Base-by-base conservation (phyloP, 1,140 invertebrate species). In the Pachyrhynchus sulphureomaculatus region DNA sequence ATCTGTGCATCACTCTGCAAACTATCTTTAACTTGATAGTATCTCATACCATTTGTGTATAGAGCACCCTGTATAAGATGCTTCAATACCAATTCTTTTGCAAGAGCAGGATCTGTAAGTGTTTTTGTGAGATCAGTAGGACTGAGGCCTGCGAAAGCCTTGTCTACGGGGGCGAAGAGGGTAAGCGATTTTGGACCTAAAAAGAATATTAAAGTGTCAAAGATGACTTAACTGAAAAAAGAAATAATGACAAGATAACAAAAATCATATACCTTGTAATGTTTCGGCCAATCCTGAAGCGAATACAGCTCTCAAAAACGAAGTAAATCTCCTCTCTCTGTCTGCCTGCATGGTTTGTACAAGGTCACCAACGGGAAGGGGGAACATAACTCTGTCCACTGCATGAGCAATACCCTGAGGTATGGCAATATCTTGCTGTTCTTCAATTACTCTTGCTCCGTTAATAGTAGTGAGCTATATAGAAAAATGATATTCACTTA, bases 371-470 rank as follows among this genome's bases (percentile, higher is more conserved):
- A 91, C 89, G 0, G 90, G 90, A 56, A 92, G 78, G 2, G 91
- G 91, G 76, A 93, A 92, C 85, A 95, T 90, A 0, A 94, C 91
- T 59, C 90, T 81, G 75, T 93, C 91, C 0, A 95, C 83, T 0
- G 91, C 86, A 72, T 95, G 92, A 0, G 92, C 90, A 37, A 94
- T 84, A 21, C 92, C 89, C 84, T 93, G 82, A 29, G 90, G 86
- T 68, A 93, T 87, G 68, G 87, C 82, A 60, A 92, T 89, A 72
- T 93, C 89, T 66, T 88, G 85, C 72, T 91, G 90, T 55, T 90
- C 90, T 4, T 88, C 82, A 18, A 87, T 75, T 2, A 95, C 81
- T 72, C 86, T 82, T 10, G 90, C 91, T 4, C 91, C 90, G 69
- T 93, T 92, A 68, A 94, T 89, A 12, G 91, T 91, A 5, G 89